Evolutionary conservation across 2,113 vertebrate genomes (phyloP), one percentile per base, ranked within the genome.

Genomic region (Argyrosomus japonicus): DNA sequence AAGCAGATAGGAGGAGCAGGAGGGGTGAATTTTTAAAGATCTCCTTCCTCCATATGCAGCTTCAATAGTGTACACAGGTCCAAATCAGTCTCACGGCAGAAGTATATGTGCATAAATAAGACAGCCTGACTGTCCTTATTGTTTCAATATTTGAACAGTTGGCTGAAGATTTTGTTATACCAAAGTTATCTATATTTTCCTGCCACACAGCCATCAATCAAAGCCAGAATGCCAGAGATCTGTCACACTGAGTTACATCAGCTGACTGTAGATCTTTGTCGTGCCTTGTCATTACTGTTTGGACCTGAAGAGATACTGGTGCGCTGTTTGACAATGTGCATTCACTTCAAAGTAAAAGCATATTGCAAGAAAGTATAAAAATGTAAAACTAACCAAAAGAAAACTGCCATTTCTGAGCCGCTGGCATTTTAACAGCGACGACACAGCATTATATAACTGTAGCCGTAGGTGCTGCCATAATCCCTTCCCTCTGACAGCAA

Each of bases 381-480:
- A 48, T 36, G 5, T 17, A 32, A 77, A 11, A 36, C 25, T 36
- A 50, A 85, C 68, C 45, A 54, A 58, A 75, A 71, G 21, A 19
- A 60, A 68, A 62, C 8, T 36, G 36, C 63, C 5, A 53, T 70
- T 65, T 67, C 47, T 48, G 45, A 64, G 36, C 54, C 65, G n/a
- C 43, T 40, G 50, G 56, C 68, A 43, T 45, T 47, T 36, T 23
- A 58, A 32, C 61, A 50, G 69, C 75, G 58, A 45, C 36, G 6
- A 36, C 27, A 29, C 60, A 50, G 72, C 47, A 78, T 92, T 90
- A 92, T 75, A 81, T 81, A 94, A 93, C 71, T 23, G 72, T 67
- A 62, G 70, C 78, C 19, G 76, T 77, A 85, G 74, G 77, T 81
- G 75, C 79, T 83, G 73, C 80, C 79, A 81, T 94, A 91, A 93